Conservation (phyloP, 2,113 vertebrate genomes). For the Oreocharis arfaki region DNA sequence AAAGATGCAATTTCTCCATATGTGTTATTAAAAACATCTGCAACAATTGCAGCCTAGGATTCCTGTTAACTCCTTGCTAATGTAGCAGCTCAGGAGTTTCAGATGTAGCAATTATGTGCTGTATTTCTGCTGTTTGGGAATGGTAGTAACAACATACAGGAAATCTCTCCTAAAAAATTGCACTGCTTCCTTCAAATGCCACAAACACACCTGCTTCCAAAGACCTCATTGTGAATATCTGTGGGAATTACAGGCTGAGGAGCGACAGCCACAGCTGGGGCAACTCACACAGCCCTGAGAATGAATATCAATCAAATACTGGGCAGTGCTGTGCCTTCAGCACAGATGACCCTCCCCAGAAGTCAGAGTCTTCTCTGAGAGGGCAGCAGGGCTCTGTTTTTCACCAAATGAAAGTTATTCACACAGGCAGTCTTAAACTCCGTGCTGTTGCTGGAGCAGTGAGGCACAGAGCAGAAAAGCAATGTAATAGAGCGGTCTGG, state of each 20-base stretch:
- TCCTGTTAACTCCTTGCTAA: neutral
- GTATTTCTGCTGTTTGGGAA: neutral
- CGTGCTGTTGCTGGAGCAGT: rapidly evolving
- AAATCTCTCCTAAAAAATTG: neutral
- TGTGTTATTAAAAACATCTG: neutral
- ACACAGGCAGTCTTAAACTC: neutral
- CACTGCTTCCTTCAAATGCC: neutral
- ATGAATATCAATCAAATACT: neutral
- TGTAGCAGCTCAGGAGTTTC: neutral
- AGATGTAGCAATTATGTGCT: neutral
- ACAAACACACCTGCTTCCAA: neutral
- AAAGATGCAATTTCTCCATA: neutral
- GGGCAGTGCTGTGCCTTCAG: neutral
- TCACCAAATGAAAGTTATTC: neutral
- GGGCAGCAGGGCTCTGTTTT: neutral
- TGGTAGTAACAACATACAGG: neutral
- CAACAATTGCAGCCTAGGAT: neutral
- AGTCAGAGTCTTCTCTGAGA: neutral
- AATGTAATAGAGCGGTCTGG: rapidly evolving
- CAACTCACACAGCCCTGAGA: neutral
- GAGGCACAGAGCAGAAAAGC: neutral
- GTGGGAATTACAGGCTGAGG: neutral
- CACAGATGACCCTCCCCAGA: neutral
- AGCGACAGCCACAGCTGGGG: neutral
- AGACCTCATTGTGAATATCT: neutral